Evolutionary conservation across 2,797 vertebrate species (phyloP), one percentile per base, ranked within the genome.

Genomic region (Notamacropus eugenii): DNA sequence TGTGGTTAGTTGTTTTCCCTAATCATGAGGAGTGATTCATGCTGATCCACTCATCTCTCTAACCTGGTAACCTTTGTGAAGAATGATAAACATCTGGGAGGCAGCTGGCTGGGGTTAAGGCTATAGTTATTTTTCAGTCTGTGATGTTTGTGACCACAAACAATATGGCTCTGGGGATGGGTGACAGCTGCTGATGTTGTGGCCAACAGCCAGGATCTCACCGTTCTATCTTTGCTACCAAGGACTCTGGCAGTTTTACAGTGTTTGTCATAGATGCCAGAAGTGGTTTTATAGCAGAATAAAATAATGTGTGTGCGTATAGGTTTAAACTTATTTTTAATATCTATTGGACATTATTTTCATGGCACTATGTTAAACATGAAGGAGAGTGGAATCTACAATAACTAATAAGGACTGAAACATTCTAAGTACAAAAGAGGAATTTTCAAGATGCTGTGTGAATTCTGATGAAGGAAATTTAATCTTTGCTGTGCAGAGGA

Each of bases 151-250:
- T 16, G 14, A 90, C 40, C 6, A 0, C 96, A 58, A 92, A 3
- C 4, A 91, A 90, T 8, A 90, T 52, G 90, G 94, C 50, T 93
- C 94, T 55, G 92, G 93, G 59, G 0, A 11, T 31, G 34, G 54
- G 52, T 92, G 54, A 57, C 95, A 93, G 94, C 95, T 94, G 96
- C 87, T 67, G 31, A 52, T 10, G 9, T 52, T 59, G 67, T 93
- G 82, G 93, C 55, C 56, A 34, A 92, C 91, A 93, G 50, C 93
- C 90, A 5, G 10, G 56, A 4, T 28, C 55, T 91, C 74, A 55
- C 22, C 0, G 0, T 46, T 27, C 67, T 31, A 1, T 31, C 92
- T 91, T 52, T 34, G 52, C 87, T 8, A 19, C 55, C 14, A 4
- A 2, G 6, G 40, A 27, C 27, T 28, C 0, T 29, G 93, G 95